Percentiles rank a stretch among this genome's conserved stretches.
These are phyloP conservation scores for Zaprionus bogoriensis DNA, from an alignment of 2,888 invertebrate species.

Conservation along the genomic window DNA sequence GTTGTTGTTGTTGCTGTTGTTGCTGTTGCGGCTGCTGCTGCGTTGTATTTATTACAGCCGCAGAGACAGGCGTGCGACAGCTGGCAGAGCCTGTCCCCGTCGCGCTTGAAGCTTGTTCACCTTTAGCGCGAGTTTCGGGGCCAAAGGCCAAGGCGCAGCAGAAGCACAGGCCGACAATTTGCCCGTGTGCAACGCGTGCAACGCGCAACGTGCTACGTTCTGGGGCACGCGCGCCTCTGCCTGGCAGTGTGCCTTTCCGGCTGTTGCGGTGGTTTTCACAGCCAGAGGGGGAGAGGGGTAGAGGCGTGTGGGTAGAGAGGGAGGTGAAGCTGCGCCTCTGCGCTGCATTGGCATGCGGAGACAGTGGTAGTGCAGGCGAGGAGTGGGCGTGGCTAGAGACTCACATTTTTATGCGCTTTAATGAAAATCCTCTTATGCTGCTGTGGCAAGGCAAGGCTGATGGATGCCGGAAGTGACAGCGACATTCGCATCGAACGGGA, in stretches of 20 bases:
- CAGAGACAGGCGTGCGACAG: constrained; percentile 36
- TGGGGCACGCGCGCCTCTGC: constrained; percentile 51
- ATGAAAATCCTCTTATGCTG: constrained; percentile 75
- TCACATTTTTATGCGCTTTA: constrained; percentile 66
- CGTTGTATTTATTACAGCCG: constrained; percentile 74
- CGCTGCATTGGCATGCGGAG: constrained; percentile 12
- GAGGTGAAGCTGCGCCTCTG: not conserved
- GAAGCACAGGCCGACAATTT: not conserved
- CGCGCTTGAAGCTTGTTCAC: constrained; percentile 45
- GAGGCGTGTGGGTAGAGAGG: too few relatives aligned
- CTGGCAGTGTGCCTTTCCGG: constrained; percentile 47
- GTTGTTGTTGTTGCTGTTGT: constrained; percentile 16
- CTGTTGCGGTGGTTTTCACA: constrained; percentile 32
- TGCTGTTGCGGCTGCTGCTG: constrained; percentile 23
- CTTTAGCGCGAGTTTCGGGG: constrained; percentile 33
- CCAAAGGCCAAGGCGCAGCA: constrained; percentile 64
- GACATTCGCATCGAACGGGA: not conserved
- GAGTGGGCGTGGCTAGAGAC: not conserved
- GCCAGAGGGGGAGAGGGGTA: too few relatives aligned
- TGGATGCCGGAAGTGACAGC: not conserved
- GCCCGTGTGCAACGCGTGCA: constrained; percentile 10
- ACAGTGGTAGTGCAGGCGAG: not conserved
- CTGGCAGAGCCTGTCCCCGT: too few relatives aligned
- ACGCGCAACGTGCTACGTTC: constrained; percentile 34
- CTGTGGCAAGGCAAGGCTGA: constrained; percentile 24